Conservation (phyloP, 2,888 invertebrate species). For the Ferdinandea cuprea region DNA sequence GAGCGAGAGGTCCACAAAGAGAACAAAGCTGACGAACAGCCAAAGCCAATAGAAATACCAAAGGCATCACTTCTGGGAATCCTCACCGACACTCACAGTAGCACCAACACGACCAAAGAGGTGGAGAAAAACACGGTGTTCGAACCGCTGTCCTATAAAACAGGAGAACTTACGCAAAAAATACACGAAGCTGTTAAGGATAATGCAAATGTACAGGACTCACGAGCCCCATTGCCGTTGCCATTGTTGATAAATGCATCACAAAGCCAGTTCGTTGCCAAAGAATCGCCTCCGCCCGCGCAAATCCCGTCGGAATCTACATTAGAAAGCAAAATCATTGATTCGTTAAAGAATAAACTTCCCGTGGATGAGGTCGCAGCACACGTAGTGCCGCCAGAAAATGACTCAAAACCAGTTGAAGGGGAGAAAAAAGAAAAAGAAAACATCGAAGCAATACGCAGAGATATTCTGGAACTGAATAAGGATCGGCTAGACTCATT, state of each 20-base stretch:
- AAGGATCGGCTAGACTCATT: conserved; percentile 44
- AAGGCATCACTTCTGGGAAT: conserved; percentile 77
- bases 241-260: conserved; percentile 79
- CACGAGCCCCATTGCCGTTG: conserved; percentile 79
- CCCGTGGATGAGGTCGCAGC: conserved; percentile 48
- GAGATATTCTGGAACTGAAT: conserved; percentile 80
- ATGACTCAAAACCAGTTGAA: conserved; percentile 21
- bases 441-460: conserved; percentile 80
- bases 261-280: conserved; percentile 74
- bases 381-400: conserved; percentile 9
- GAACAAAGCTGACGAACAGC: conserved; percentile 75
- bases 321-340: not conserved
- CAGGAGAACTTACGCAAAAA: conserved; percentile 77
- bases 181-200: conserved; percentile 37
- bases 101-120: conserved; percentile 50
- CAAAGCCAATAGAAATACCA: conserved; percentile 9
- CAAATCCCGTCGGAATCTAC: conserved; percentile 34
- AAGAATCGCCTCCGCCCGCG: conserved; percentile 47
- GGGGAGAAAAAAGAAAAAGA: conserved; percentile 68
- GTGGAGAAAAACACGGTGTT: conserved; percentile 74
- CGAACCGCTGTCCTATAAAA: conserved; percentile 81
- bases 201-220: conserved; percentile 42
- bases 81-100: conserved; percentile 77
- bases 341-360: conserved; percentile 35
- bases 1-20: conserved; percentile 84